Evolutionary conservation across 2,113 vertebrate genomes (phyloP).

Genomic region (Dasyurus viverrinus): DNA sequence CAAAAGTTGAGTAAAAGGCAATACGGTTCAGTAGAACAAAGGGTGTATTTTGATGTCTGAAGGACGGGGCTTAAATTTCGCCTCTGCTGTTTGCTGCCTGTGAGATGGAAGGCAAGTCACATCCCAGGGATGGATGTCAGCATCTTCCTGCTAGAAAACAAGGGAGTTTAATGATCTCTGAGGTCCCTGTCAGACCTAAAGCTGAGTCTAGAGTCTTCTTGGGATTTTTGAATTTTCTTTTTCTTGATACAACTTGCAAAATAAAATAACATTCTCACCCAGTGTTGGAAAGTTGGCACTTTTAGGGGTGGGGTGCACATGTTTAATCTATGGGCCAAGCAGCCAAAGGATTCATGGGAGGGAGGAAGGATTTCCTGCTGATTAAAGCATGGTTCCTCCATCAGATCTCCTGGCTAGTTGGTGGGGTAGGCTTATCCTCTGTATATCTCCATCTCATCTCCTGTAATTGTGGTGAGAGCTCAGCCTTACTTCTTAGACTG

Average conservation of each 20-base stretch:
- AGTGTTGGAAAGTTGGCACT: neutral
- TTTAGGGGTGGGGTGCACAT: neutral
- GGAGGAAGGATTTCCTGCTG: constrained; percentile 43
- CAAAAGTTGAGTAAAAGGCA: neutral
- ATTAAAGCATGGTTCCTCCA: neutral
- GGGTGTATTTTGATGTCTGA: neutral
- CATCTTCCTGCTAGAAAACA: neutral
- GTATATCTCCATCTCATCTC: neutral
- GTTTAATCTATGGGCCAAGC: constrained; percentile 25
- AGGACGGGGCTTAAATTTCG: neutral
- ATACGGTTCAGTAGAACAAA: neutral
- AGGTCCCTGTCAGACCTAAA: neutral
- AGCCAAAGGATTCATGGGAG: neutral
- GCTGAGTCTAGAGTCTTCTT: neutral
- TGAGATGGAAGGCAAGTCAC: neutral
- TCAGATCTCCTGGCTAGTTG: neutral
- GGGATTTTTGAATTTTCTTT: neutral
- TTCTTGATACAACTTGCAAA: constrained; percentile 48
- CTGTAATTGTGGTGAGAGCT: neutral
- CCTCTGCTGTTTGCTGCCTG: neutral
- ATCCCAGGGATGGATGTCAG: neutral
- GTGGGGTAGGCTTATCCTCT: neutral
- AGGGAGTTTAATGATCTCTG: neutral
- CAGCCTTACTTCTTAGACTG: neutral
- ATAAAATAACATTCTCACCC: constrained; percentile 5